These are phyloP conservation scores for Meloidogyne chitwoodi DNA, from an alignment of 1,140 invertebrate genomes.

Conservation along the genomic window DNA sequence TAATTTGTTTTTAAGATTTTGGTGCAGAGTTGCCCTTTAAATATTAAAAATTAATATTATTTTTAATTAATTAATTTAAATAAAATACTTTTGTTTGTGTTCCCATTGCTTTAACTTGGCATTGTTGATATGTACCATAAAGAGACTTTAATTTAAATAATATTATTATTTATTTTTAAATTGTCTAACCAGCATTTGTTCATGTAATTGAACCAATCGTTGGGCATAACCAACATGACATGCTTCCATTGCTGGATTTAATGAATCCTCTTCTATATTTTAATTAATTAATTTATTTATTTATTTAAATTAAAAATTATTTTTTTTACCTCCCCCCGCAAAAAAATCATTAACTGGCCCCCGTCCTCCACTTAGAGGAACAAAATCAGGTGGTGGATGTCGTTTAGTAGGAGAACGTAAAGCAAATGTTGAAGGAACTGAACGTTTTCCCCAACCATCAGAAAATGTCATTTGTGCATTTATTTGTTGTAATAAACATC, in stretches of 20 bases:
- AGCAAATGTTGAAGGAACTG: conserved; percentile 3
- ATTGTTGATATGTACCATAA: conserved; percentile 36
- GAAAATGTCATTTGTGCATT: conserved; percentile 45
- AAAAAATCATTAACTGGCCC: background rate
- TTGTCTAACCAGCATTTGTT: conserved; percentile 39
- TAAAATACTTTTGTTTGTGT: conserved; percentile 8
- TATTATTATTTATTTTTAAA: background rate
- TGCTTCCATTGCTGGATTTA: conserved; percentile 26
- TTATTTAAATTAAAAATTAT: too few relatives aligned
- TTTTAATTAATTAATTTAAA: background rate
- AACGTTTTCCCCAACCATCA: conserved; percentile 46
- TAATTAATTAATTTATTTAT: too few relatives aligned
- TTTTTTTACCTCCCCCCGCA: background rate
- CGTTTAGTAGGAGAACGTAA: background rate
- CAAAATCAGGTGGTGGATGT: background rate
- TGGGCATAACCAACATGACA: conserved; percentile 38
- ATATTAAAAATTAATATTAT: too few relatives aligned
- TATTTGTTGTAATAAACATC: conserved; percentile 7
- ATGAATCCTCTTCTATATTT: conserved; percentile 7
- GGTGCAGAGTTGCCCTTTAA: too few relatives aligned
- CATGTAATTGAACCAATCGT: conserved; percentile 36
- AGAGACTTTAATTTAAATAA: conserved; percentile 21
- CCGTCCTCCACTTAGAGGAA: background rate
- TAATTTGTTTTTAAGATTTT: too few relatives aligned
- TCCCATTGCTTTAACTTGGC: conserved; percentile 22